A percentile compares a stretch with the other conserved stretches of the same genome.
Conservation (phyloP, 1,140 invertebrate genomes). For the Musca domestica region DNA sequence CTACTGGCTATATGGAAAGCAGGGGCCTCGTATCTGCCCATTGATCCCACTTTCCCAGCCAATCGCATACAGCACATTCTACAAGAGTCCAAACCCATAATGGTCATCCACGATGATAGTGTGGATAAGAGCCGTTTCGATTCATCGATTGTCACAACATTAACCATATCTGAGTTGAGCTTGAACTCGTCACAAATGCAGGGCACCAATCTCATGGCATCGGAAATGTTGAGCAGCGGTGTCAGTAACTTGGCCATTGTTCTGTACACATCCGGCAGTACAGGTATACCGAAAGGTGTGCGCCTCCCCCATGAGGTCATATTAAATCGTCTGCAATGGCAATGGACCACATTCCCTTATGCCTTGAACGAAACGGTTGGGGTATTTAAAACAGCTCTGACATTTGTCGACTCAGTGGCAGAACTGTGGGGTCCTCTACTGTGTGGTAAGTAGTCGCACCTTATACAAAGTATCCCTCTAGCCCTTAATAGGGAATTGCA, state of each 20-base stretch:
- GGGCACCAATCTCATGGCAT: slow-evolving; percentile 36
- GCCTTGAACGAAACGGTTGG: slow-evolving; percentile 63
- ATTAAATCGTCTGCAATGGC: slow-evolving; percentile 79
- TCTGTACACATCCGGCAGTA: slow-evolving; percentile 90
- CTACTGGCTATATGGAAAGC: slow-evolving; percentile 77
- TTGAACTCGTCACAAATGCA: slow-evolving; percentile 39
- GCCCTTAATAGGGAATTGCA: neutral
- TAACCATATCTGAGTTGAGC: slow-evolving; percentile 41
- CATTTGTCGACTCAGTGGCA: slow-evolving; percentile 82
- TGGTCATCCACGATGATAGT: slow-evolving; percentile 67
- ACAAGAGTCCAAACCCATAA: slow-evolving; percentile 68
- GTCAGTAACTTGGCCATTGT: slow-evolving; percentile 69
- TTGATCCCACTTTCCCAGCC: slow-evolving; percentile 74
- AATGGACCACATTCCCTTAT: slow-evolving; percentile 77
- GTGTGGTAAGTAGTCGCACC: slow-evolving; percentile 63
- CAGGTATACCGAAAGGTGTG: slow-evolving; percentile 88
- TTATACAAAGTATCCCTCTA: no score
- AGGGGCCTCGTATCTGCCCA: slow-evolving; percentile 77
- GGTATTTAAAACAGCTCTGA: slow-evolving; percentile 84
- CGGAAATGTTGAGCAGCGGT: slow-evolving; percentile 41
- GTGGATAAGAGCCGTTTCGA: slow-evolving; percentile 40
- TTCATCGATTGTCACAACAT: slow-evolving; percentile 30
- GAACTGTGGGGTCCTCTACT: slow-evolving; percentile 83
- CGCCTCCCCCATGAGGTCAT: slow-evolving; percentile 76
- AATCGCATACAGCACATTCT: slow-evolving; percentile 75